These are phyloP conservation scores for Oryzias melastigma DNA, from an alignment of 2,113 vertebrate genomes.

Conservation along the genomic window DNA sequence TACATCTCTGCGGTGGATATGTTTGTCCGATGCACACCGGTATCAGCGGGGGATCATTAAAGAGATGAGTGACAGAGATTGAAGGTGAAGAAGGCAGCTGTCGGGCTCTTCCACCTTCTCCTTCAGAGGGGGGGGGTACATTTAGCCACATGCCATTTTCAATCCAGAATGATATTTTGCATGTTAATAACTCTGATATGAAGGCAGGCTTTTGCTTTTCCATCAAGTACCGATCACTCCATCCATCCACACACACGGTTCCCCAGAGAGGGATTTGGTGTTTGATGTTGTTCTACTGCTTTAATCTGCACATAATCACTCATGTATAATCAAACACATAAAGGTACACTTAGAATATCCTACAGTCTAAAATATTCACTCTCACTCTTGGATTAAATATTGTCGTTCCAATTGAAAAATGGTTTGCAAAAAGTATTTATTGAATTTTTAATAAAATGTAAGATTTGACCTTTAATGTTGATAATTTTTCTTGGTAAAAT, in stretches of 20 bases:
- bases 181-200: slow-evolving; percentile 51
- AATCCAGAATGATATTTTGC: slow-evolving; percentile 31
- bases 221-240: slow-evolving; percentile 48
- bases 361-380: slow-evolving; percentile 1
- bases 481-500: too few relatives aligned
- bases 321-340: slow-evolving; percentile 3
- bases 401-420: too few relatives aligned
- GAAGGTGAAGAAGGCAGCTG: slow-evolving; percentile 45
- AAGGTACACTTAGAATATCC: slow-evolving; percentile 12
- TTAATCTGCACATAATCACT: slow-evolving; percentile 70
- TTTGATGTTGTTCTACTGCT: slow-evolving; percentile 64
- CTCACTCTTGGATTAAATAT: too few relatives aligned
- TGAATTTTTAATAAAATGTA: too few relatives aligned
- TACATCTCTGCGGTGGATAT: slow-evolving; percentile 1
- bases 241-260: slow-evolving; percentile 24
- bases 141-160: slow-evolving; percentile 38
- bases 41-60: slow-evolving; percentile 59
- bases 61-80: slow-evolving; percentile 46
- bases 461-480: too few relatives aligned
- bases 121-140: slow-evolving; percentile 6
- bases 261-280: slow-evolving; percentile 45
- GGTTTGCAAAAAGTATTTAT: too few relatives aligned
- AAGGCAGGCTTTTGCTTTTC: slow-evolving; percentile 21
- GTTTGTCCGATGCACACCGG: slow-evolving; percentile 1
- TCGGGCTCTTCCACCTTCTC: slow-evolving; percentile 23